Percentiles rank a stretch among this genome's conserved stretches.
phyloP scores from a whole-genome alignment of 2,113 vertebrate genomes.

The Chaenocephalus aceratus region DNA sequence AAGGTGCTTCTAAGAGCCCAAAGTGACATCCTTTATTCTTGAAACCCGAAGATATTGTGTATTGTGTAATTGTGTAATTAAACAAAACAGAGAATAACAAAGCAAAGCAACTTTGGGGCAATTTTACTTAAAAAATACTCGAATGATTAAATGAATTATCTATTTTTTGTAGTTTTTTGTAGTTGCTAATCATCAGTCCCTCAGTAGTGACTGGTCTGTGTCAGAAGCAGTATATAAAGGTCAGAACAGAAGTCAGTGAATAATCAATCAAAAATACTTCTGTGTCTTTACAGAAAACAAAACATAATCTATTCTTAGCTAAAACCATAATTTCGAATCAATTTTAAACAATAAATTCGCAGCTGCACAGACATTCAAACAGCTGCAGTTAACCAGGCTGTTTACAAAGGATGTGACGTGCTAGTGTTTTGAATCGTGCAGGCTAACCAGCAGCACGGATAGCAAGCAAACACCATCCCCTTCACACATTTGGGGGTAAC shows the following conservation, averaged over 20 bases:
- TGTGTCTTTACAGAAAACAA: no score
- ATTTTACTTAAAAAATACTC: not conserved
- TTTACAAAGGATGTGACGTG: constrained; percentile 79
- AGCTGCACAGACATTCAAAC: not conserved
- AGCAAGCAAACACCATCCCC: constrained; percentile 15
- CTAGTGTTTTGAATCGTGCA: constrained; percentile 76
- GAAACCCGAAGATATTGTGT: not conserved
- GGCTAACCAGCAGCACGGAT: constrained; percentile 48
- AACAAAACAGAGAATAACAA: not conserved
- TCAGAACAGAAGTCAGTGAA: not conserved
- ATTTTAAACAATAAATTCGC: not conserved
- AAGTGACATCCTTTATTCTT: not conserved
- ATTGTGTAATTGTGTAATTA: not conserved
- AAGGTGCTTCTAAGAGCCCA: not conserved
- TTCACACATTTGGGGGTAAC: constrained; percentile 15
- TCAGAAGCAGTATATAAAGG: no score
- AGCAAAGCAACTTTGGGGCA: not conserved
- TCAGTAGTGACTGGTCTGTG: no score
- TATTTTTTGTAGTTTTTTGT: not conserved
- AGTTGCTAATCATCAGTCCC: not conserved
- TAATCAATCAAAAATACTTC: no score
- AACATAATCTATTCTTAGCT: no score
- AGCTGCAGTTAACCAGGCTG: not conserved
- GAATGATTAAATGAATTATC: not conserved
- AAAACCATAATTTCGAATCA: not conserved